These are phyloP conservation scores for Danaus plexippus DNA, from an alignment of 1,140 invertebrate genomes.

Conservation along the genomic window DNA sequence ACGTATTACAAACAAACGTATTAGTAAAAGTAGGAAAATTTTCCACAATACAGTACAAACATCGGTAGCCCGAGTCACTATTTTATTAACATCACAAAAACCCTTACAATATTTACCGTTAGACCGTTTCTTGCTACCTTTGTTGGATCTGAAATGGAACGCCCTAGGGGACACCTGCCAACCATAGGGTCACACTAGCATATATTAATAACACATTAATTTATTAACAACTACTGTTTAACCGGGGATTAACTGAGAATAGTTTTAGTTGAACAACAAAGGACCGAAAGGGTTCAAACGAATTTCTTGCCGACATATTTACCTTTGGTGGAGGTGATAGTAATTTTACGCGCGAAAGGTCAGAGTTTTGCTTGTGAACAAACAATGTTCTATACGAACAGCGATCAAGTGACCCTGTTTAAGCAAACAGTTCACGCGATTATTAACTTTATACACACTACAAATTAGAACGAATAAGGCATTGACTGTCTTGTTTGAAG, in stretches of 20 bases:
- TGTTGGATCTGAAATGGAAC: slow-evolving; percentile 55
- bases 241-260: slow-evolving; percentile 69
- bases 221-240: slow-evolving; percentile 70
- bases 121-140: slow-evolving; percentile 56
- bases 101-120: slow-evolving; percentile 56
- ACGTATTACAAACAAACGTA: not conserved
- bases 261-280: slow-evolving; percentile 71
- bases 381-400: slow-evolving; percentile 41
- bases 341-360: slow-evolving; percentile 66
- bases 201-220: slow-evolving; percentile 71
- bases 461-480: not conserved
- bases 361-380: slow-evolving; percentile 50
- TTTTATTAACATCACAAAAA: slow-evolving; percentile 60
- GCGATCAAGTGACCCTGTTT: slow-evolving; percentile 20
- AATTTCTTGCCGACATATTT: slow-evolving; percentile 72
- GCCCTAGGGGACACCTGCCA: slow-evolving; percentile 60
- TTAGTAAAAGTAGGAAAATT: slow-evolving; percentile 15
- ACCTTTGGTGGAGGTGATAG: slow-evolving; percentile 68
- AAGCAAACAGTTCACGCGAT: slow-evolving; percentile 9
- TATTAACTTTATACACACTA: slow-evolving; percentile 13
- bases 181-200: slow-evolving; percentile 61
- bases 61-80: slow-evolving; percentile 26
- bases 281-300: slow-evolving; percentile 68
- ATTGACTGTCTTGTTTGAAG: no score
- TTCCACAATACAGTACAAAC: slow-evolving; percentile 13